Conservation (phyloP, 1,140 invertebrate species). For the Pristionchus pacificus region DNA sequence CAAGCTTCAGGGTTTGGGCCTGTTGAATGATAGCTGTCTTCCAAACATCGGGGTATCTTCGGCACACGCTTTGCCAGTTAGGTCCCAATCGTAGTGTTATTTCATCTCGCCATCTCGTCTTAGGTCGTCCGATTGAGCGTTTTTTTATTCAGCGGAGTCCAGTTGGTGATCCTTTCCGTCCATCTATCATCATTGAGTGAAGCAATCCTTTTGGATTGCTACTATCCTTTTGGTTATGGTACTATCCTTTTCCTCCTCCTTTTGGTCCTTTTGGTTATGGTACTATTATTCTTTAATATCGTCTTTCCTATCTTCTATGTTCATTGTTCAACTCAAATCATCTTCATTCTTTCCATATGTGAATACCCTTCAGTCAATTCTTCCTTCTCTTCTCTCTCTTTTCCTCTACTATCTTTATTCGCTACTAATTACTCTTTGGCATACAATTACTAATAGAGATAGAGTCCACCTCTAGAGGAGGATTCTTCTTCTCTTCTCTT, state of each 20-base stretch:
- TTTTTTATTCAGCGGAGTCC: no score
- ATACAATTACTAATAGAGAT: constrained; percentile 11
- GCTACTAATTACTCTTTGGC: constrained; percentile 1
- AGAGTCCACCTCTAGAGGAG: not conserved
- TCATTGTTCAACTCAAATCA: not conserved
- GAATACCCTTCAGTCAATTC: not conserved
- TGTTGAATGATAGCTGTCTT: no score
- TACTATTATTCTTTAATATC: not conserved
- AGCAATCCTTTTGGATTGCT: not conserved
- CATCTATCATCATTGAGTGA: no score
- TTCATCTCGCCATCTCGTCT: no score
- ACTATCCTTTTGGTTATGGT: not conserved
- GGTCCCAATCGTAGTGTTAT: no score
- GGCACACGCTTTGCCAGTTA: no score
- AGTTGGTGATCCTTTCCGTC: no score
- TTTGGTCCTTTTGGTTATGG: constrained; percentile 5
- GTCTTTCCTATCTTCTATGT: no score
- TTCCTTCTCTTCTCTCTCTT: not conserved
- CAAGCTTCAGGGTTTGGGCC: no score
- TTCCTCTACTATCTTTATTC: not conserved
- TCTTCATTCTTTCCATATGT: not conserved
- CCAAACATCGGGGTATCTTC: no score
- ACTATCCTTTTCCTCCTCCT: constrained; percentile 10
- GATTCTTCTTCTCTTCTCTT: not conserved
- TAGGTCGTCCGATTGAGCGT: no score